phyloP scores from a whole-genome alignment of 2,797 vertebrate species.

The Phrynocephalus forsythii region DNA sequence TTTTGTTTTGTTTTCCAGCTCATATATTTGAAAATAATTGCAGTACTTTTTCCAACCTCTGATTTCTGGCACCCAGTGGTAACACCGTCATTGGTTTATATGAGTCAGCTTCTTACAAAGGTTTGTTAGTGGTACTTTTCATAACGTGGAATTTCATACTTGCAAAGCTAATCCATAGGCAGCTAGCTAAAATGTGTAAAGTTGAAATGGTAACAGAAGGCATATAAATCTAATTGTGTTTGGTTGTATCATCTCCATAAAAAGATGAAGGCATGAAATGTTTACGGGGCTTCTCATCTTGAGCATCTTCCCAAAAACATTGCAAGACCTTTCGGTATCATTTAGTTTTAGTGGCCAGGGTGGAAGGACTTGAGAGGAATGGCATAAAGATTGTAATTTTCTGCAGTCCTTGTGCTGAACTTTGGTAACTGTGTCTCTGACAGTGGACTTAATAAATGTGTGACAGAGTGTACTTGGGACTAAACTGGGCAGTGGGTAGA shows the following conservation, averaged over 20 bases:
- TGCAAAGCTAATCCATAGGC: conserved; percentile 14
- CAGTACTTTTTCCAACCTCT: conserved; percentile 91
- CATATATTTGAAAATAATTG: conserved; percentile 88
- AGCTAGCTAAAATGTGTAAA: neutral
- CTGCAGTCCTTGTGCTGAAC: neutral
- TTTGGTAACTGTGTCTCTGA: too few relatives aligned
- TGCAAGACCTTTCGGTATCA: neutral
- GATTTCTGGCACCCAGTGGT: conserved; percentile 94
- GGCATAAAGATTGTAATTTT: neutral
- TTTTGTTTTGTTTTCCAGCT: conserved; percentile 77
- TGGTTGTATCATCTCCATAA: neutral
- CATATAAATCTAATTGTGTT: neutral
- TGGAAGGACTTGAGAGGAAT: neutral
- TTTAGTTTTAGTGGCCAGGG: neutral
- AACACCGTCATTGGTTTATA: conserved; percentile 90
- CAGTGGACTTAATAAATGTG: too few relatives aligned
- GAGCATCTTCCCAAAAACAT: neutral
- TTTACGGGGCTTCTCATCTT: neutral
- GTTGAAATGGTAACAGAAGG: conserved; percentile 23
- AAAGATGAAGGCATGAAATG: neutral
- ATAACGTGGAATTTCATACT: neutral
- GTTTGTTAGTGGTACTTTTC: conserved; percentile 70
- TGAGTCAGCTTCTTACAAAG: conserved; percentile 93
- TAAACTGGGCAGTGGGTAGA: neutral
- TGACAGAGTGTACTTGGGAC: neutral